Base-by-base conservation (phyloP, 2,797 vertebrate genomes). In the Oryzias dopingdopingensis region DNA sequence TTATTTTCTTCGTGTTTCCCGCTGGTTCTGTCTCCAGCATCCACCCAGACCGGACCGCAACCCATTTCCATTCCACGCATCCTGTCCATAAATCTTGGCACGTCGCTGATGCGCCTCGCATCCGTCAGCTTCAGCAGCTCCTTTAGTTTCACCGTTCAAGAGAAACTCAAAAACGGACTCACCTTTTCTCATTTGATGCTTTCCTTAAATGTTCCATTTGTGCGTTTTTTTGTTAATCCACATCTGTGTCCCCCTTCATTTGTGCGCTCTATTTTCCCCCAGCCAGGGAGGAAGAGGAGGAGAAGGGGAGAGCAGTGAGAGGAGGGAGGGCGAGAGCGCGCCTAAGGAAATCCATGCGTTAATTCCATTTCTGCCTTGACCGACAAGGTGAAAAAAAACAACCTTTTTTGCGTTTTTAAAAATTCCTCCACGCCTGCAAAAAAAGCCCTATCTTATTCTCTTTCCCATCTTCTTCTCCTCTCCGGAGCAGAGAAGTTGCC, bases 401-500 rank as follows among this genome's bases (percentile, higher is more conserved):
- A 29, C 72, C 26, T 6, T 46, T 67, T 75, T 49, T 58, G 43
- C 59, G 62, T 62, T 50, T 52, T 75, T 79, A 60, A 70, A 46
- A 59, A 70, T 78, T 80, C 62, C 60, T 52, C 68, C 70, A 23
- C 57, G 64, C 72, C 70, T 82, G 48, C 45, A 52, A 67, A 37
- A 37, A 13, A 80, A 49, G 55, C 58, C 37, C 69, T 52, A 54
- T 55, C 37, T 53, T 57, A 18, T 60, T 51, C 46, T 42, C 16
- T 15, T 44, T 52, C 16, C 59, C 59, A 29, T 52, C 48, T 59
- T 72, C 62, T 69, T 42, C 71, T 79, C 80, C 71, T 79, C 80
- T 80, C 76, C 80, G 32, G 32, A 64, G 79, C 80, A 45, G 81
- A 69, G 83, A 91, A 90, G 90, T 91, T 90, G 90, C 90, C 89